Evolutionary conservation across 2,113 vertebrate species (phyloP), one percentile per base, ranked within the genome.

Genomic region (Ciconia maguari): DNA sequence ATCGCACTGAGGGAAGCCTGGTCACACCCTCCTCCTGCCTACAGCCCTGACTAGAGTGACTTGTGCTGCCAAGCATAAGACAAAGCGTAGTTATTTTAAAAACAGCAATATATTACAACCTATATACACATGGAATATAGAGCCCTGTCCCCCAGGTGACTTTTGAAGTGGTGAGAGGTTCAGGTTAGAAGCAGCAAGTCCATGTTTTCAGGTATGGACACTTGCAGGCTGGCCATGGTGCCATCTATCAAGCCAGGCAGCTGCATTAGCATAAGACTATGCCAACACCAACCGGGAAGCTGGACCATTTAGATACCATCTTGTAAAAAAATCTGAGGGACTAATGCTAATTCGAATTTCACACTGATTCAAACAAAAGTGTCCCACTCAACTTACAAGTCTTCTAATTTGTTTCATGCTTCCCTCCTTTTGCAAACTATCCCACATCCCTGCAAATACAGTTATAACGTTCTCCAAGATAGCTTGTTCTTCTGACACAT

Each of bases 41-140:
- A 21, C 2, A 58, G 52, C 14, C 36, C 52, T 1, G 1, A 44
- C 13, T 9, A 18, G 5, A 25, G 15, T 1, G 10, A 60, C 38
- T 34, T 4, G 3, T 27, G 65, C 74, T 42, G 46, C 34, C 27
- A 36, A 68, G 60, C 30, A 7, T 36, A 42, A n/a, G 42, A 30
- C 64, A 71, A 58, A 77, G 38, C 2, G 1, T 7, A 46, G 14
- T 51, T 66, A 61, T 49, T 74, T 36, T 24, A 30, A 75, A 44
- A 55, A 4, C 17, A 81, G 36, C 29, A 68, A 49, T 15, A 19
- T 18, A 9, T 46, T 55, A 62, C 9, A 48, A 68, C 14, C 10
- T 62, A 69, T 51, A 38, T 20, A 42, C 5, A 49, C 16, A 18
- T 3, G 14, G 30, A 68, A 55, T 15, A 44, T 2, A 21, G 26